Base-by-base conservation (phyloP, 1,140 invertebrate species). In the Cryptotermes secundus region DNA sequence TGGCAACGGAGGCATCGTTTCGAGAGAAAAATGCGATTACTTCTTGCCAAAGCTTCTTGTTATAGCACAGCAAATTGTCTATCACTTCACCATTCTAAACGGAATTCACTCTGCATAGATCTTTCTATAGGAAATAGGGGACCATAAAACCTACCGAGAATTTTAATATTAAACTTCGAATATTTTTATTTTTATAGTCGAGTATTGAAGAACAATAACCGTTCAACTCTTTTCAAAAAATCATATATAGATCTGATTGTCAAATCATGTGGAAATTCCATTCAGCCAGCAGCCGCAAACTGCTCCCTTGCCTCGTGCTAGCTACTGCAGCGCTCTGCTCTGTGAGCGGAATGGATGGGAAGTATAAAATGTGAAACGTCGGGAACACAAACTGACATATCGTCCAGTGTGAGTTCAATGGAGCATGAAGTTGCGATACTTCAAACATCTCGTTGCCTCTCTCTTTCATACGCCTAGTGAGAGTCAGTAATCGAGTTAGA, bases 261-360 rank as follows among this genome's bases (percentile, higher is more conserved):
- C 59, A 72, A 72, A 72, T 72, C 59, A 72, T 72, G 59, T 72
- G 59, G 59, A 72, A 72, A 72, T 26, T 72, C 59, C 59, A 72
- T 72, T 6, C 26, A 72, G 4, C 19, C 26, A 31, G 31, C 45
- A 19, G 19, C 59, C n/a, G 26, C 31, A n/a, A n/a, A 31, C 59
- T n/a, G 31, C 59, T 10, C 59, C 59, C 59, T 12, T 49, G 16
- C 19, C 0, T 22, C 12, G 16, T 49, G 45, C 16, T n/a, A 42
- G 38, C 16, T 19, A 49, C 10, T 19, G 45, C 45, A 22, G 45
- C 59, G 59, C 59, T n/a, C 10, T 16, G 14, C 31, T 72, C 3
- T 16, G 19, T n/a, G 59, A 72, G 14, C 59, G 59, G 59, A 72
- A 31, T 72, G 59, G 59, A 31, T 31, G 59, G 59, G 31, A 72